Conservation (phyloP, 2,113 vertebrate genomes). For the Glaucomys volans region DNA sequence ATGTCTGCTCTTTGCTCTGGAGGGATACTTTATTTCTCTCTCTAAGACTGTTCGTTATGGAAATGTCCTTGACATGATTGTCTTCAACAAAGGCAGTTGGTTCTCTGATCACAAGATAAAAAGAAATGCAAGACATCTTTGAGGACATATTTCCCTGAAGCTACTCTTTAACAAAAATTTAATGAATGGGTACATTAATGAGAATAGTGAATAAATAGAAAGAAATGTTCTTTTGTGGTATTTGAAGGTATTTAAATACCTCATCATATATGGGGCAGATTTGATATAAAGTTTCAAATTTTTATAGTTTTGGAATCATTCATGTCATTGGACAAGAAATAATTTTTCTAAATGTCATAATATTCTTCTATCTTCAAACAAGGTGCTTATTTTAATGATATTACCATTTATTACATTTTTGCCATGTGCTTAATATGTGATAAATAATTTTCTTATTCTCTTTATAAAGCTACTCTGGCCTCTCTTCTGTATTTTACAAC, state of each 20-base stretch:
- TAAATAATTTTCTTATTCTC: neutral
- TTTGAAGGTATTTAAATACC: neutral
- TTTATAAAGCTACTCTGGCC: neutral
- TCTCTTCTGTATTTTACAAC: neutral
- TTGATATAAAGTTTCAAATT: constrained; percentile 1
- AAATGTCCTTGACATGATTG: neutral
- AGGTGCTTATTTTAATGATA: neutral
- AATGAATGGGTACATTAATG: neutral
- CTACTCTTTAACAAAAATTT: neutral
- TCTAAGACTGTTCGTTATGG: neutral
- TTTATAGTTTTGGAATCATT: neutral
- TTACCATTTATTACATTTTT: neutral
- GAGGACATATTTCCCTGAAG: neutral
- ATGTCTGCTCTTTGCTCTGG: neutral
- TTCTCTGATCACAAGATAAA: neutral
- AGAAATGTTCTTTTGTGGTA: neutral
- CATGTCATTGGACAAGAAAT: neutral
- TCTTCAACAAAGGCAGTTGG: neutral
- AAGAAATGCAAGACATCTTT: neutral
- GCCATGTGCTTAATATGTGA: neutral
- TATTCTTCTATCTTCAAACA: neutral
- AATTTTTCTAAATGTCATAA: constrained; percentile 36
- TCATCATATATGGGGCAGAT: neutral
- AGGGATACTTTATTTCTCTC: neutral
- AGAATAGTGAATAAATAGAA: neutral